Percentiles rank a stretch among this genome's conserved stretches.
Evolutionary conservation across 2,888 invertebrate species (phyloP).

Genomic region (Malacosoma neustria): DNA sequence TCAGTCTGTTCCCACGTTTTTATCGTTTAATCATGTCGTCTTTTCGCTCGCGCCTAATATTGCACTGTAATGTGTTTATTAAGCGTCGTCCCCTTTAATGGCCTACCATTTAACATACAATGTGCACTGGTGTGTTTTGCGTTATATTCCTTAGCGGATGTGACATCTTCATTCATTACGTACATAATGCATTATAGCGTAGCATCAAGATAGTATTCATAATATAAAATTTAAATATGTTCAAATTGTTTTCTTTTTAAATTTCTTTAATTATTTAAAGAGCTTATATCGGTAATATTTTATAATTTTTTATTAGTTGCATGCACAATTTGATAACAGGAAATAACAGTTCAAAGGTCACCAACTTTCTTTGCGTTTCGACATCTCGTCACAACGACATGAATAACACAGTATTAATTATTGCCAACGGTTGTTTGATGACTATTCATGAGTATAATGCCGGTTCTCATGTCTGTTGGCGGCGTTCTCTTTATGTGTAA

Average conservation of each 20-base stretch:
- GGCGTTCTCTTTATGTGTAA: constrained; percentile 10
- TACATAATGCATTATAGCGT: too few relatives aligned
- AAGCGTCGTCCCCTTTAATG: constrained; percentile 65
- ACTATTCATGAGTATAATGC: constrained; percentile 12
- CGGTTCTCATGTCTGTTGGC: constrained; percentile 25
- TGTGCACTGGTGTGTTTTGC: constrained; percentile 55
- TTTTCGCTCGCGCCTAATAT: constrained; percentile 63
- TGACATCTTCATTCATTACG: constrained; percentile 20
- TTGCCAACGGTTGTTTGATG: constrained; percentile 37
- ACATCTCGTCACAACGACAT: constrained; percentile 35
- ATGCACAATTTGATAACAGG: too few relatives aligned
- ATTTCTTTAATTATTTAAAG: too few relatives aligned
- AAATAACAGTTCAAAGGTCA: too few relatives aligned
- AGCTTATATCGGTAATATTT: too few relatives aligned
- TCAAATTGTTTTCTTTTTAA: too few relatives aligned
- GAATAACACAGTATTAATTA: constrained; percentile 50
- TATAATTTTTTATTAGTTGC: too few relatives aligned
- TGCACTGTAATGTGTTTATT: constrained; percentile 69
- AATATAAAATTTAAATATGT: too few relatives aligned
- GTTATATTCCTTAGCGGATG: constrained; percentile 44
- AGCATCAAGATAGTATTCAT: too few relatives aligned
- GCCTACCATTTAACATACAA: constrained; percentile 62
- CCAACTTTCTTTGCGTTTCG: constrained; percentile 43
- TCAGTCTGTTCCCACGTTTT: constrained; percentile 61
- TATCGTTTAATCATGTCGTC: constrained; percentile 56